Percentiles rank a stretch among this genome's conserved stretches.
Evolutionary conservation across 2,888 invertebrate species (phyloP).

Genomic region (Apotomis capreana): DNA sequence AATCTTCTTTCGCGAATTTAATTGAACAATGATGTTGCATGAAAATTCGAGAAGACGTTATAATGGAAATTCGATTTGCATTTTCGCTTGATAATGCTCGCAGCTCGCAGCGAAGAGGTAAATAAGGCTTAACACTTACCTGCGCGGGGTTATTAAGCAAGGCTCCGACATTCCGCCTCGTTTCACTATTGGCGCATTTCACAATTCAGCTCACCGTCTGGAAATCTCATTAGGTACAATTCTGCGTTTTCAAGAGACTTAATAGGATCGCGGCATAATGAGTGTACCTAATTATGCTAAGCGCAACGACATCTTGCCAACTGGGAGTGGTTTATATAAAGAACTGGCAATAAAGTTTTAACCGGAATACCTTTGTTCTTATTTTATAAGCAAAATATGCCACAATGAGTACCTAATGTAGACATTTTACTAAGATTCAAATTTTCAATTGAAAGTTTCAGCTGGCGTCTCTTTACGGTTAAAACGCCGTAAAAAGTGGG

Average conservation of each 20-base stretch:
- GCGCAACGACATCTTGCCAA: slow-evolving; percentile 26
- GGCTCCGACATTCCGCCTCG: slow-evolving; percentile 51
- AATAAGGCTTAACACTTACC: slow-evolving; percentile 58
- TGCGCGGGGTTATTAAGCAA: slow-evolving; percentile 51
- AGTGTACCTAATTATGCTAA: slow-evolving; percentile 40
- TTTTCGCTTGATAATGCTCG: slow-evolving; percentile 53
- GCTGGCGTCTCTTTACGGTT: slow-evolving; percentile 11
- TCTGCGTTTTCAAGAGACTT: slow-evolving; percentile 40
- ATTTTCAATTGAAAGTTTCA: background rate
- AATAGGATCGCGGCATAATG: slow-evolving; percentile 37
- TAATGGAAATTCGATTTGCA: slow-evolving; percentile 57
- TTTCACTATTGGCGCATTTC: slow-evolving; percentile 52
- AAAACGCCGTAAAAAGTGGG: slow-evolving; percentile 33
- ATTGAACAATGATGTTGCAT: slow-evolving; percentile 30
- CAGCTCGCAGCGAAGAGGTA: slow-evolving; percentile 48
- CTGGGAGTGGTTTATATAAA: slow-evolving; percentile 19
- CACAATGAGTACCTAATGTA: background rate
- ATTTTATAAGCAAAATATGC: background rate
- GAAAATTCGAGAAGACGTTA: slow-evolving; percentile 40
- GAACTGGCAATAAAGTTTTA: slow-evolving; percentile 8
- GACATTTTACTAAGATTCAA: background rate
- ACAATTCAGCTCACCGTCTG: slow-evolving; percentile 47
- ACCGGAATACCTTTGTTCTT: background rate
- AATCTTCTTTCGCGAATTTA: slow-evolving; percentile 20
- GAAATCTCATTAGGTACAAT: slow-evolving; percentile 47